Evolutionary conservation across 2,797 vertebrate species (phyloP).

Genomic region (Cetoscarus ocellatus): DNA sequence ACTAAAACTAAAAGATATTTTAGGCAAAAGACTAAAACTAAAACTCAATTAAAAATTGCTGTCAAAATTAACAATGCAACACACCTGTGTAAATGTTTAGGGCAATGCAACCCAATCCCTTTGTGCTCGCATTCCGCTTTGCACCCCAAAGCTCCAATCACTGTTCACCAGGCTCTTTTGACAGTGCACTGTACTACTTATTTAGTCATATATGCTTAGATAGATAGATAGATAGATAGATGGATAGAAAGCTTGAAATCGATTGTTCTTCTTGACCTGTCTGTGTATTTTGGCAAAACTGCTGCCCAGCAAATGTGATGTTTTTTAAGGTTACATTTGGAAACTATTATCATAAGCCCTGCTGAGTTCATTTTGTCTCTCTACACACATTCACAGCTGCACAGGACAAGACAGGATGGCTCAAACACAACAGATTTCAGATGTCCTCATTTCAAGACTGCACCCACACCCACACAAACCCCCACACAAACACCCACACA

Average conservation of each 20-base stretch:
- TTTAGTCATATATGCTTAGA: no score
- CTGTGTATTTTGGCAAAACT: slow-evolving; percentile 11
- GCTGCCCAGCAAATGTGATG: slow-evolving; percentile 38
- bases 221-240: background rate
- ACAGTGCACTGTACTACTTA: no score
- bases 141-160: no score
- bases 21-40: no score
- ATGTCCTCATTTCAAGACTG: slow-evolving; percentile 50
- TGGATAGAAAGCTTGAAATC: background rate
- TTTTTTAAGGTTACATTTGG: slow-evolving; percentile 61
- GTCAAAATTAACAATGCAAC: no score
- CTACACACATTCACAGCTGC: slow-evolving; percentile 65
- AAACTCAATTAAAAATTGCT: no score
- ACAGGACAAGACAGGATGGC: slow-evolving; percentile 62
- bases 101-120: no score
- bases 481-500: no score
- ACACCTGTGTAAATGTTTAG: no score
- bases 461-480: background rate
- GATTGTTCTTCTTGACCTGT: background rate
- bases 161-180: no score
- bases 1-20: no score
- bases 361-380: slow-evolving; percentile 62
- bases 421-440: slow-evolving; percentile 40
- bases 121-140: no score
- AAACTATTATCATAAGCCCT: slow-evolving; percentile 72